Evolutionary conservation across 2,797 vertebrate species (phyloP), one percentile per base, ranked within the genome.

Genomic region (Melanogrammus aeglefinus): DNA sequence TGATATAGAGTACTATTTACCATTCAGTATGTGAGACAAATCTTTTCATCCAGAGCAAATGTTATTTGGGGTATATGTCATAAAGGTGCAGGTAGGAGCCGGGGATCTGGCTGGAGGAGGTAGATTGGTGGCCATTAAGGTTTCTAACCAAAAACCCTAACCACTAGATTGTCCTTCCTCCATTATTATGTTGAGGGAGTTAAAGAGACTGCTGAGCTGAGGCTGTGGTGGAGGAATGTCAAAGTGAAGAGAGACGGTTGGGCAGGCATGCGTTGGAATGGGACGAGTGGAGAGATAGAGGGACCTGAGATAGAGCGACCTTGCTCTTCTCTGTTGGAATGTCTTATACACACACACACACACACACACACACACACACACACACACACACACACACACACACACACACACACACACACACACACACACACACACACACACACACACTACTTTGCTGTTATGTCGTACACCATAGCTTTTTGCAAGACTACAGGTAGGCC

Each of bases 401-500:
- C 69, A 71, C 69, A 71, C 69, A 71, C 69, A 71, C 69, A 71
- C 69, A 71, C 69, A 31, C 69, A 10, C 36, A 38, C 36, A 38
- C 36, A 38, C 36, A 38, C 36, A 38, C 36, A 38, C 36, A 38
- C 38, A 47, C 41, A 47, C 41, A 47, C 35, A 6, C 35, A 36
- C 35, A 36, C 35, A 36, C 35, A 33, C 31, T 4, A 4, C 44
- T 47, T 10, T 47, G 47, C 47, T 51, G 47, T 18, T 7, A 21
- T 63, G 5, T 6, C 18, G 51, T 63, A 63, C 51, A 63, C 51
- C 21, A 14, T 2, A 63, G 51, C 2, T 18, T 16, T 51, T 51
- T 51, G 47, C 47, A 51, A 51, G 47, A 51, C 1, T 18, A 18
- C 13, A 51, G 14, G 16, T 16, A 51, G 47, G 47, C 47, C 13